phyloP scores from a whole-genome alignment of 2,797 vertebrate genomes.

The Hapalemur alaotrensis region DNA sequence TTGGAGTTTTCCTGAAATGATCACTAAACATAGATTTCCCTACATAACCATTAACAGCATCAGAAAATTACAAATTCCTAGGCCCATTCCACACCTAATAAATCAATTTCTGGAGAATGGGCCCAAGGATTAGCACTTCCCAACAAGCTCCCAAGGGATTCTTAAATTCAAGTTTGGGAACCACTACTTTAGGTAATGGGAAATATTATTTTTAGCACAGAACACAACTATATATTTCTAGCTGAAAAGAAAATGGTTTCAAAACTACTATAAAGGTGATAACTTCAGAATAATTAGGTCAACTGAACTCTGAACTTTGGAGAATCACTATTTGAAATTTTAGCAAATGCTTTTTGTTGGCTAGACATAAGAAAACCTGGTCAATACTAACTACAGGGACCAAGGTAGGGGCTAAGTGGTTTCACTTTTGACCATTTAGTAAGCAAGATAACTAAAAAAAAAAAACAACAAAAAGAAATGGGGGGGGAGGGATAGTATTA shows the following conservation, averaged over 20 bases:
- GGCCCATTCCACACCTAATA: not conserved
- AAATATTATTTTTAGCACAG: not conserved
- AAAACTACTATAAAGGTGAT: not conserved
- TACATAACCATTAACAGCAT: not conserved
- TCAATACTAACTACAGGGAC: not conserved
- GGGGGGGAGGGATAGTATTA: not conserved
- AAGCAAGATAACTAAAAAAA: not conserved
- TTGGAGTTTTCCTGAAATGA: not conserved
- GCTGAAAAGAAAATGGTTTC: slow-evolving; percentile 5
- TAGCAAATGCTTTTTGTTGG: slow-evolving; percentile 10
- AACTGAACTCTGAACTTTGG: not conserved
- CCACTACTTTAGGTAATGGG: not conserved
- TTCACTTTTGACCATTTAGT: not conserved
- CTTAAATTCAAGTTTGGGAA: not conserved
- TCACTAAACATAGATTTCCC: not conserved
- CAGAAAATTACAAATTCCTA: not conserved
- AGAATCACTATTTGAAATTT: not conserved
- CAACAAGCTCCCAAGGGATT: not conserved
- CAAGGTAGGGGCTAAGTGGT: not conserved
- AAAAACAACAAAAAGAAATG: too few species aligned
- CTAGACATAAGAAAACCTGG: not conserved
- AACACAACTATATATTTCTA: not conserved
- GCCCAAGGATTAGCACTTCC: not conserved
- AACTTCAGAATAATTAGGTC: not conserved
- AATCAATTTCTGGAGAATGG: not conserved